Evolutionary conservation across 2,888 invertebrate species (phyloP).

Genomic region (Amphipoea oculea): DNA sequence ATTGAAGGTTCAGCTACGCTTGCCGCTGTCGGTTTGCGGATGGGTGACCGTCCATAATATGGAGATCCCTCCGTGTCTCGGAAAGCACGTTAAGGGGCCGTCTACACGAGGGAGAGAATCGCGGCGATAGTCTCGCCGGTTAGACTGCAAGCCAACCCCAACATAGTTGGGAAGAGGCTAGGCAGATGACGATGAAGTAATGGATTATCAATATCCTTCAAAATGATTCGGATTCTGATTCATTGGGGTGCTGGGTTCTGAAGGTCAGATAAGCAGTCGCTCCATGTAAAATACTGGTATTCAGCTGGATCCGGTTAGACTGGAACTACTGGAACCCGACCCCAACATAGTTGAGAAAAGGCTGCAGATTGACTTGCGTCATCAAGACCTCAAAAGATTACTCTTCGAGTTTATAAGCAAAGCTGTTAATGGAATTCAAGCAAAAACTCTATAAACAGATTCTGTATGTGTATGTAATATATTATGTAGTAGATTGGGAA

Average conservation of each 20-base stretch:
- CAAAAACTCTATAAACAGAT: conserved; percentile 42
- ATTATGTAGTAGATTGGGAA: conserved; percentile 38
- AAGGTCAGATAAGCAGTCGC: too few species aligned
- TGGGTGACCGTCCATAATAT: too few species aligned
- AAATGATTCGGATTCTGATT: too few species aligned
- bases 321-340: not conserved
- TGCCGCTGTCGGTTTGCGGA: too few species aligned
- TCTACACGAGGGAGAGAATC: too few species aligned
- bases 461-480: conserved; percentile 22
- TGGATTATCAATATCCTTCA: too few species aligned
- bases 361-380: conserved; percentile 12
- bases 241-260: too few species aligned
- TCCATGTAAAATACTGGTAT: not conserved
- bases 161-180: too few species aligned
- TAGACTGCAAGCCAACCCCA: too few species aligned
- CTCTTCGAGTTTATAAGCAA: not conserved
- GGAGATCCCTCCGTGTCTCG: not conserved
- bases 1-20: too few species aligned
- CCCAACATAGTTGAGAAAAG: not conserved
- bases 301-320: not conserved
- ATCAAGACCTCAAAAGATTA: conserved; percentile 19
- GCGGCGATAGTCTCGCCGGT: too few species aligned
- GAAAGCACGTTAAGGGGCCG: not conserved
- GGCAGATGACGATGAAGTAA: too few species aligned
- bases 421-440: conserved; percentile 33